Evolutionary conservation across 1,140 invertebrate species (phyloP), one percentile per base, ranked within the genome.

Genomic region (Apolygus lucorum): DNA sequence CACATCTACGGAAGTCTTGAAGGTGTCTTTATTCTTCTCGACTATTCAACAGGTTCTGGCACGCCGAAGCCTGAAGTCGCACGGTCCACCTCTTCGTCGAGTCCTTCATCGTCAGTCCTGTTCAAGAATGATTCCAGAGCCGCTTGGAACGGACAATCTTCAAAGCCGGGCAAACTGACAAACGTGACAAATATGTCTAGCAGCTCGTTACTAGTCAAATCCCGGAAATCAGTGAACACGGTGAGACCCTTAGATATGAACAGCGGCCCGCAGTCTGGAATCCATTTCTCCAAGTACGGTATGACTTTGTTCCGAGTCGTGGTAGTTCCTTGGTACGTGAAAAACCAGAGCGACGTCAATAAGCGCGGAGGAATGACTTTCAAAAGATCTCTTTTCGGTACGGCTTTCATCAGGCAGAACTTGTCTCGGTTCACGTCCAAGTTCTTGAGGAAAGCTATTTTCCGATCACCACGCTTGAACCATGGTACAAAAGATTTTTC

Each of bases 191-290:
- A 84, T 21, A 83, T 21, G 25, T 78, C 68, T 0, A 81, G 62
- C 17, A 82, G 69, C 69, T 82, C 24, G 24, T 64, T 0, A 2
- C 78, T 75, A 22, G 66, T 72, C 11, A 84, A 74, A 17, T 82
- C 76, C 0, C 76, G 74, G 73, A 83, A 82, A 67, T 77, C 67
- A 8, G 81, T 81, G 63, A 76, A 82, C 62, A 83, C 79, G 29
- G 77, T 78, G 2, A 77, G 76, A 65, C 80, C 75, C 63, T 75
- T 67, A 27, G 71, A 52, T 68, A 84, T 79, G 2, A 84, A 71
- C 68, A 67, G 72, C 2, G 74, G 29, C 14, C 83, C 83, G 77
- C 79, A 83, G n/a, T 75, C 79, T 59, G 82, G 81, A 17, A 81
- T 71, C 78, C 78, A 81, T 29, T 77, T 75, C 74, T 78, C 80